These are phyloP conservation scores for Cenopis cana DNA, from an alignment of 2,888 invertebrate species.

Conservation along the genomic window DNA sequence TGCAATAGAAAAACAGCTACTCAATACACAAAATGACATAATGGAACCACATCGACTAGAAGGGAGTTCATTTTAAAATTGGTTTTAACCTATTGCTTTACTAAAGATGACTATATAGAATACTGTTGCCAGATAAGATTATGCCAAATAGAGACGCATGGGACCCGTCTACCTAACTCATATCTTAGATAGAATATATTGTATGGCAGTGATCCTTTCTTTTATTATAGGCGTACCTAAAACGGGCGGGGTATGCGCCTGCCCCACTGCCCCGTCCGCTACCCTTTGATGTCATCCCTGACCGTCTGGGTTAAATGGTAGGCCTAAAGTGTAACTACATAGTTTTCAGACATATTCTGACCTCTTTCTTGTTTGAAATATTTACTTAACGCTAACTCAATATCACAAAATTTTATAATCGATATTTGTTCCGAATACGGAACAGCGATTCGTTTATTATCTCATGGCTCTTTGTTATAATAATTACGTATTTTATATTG, in stretches of 20 bases:
- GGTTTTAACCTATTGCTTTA: background rate
- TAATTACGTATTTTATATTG: too few relatives aligned
- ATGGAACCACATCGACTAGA: too few relatives aligned
- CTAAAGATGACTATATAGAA: constrained; percentile 46
- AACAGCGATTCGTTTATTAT: background rate
- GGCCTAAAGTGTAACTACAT: background rate
- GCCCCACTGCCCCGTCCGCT: too few relatives aligned
- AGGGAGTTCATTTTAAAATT: too few relatives aligned
- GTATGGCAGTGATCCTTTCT: constrained; percentile 35
- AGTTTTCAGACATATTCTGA: background rate
- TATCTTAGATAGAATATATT: constrained; percentile 70
- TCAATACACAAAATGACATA: too few relatives aligned
- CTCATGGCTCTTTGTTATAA: background rate
- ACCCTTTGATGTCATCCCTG: too few relatives aligned
- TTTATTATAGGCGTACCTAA: background rate
- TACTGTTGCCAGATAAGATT: constrained; percentile 65
- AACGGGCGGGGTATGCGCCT: too few relatives aligned
- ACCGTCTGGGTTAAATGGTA: too few relatives aligned
- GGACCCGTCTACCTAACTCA: constrained; percentile 78
- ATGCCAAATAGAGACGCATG: constrained; percentile 75
- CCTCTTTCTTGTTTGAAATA: background rate
- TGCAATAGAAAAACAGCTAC: too few relatives aligned
- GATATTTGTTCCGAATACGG: background rate
- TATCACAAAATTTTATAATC: background rate
- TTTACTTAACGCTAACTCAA: background rate